Base-by-base conservation (phyloP, 2,797 vertebrate genomes). In the Notoglanidium macrostoma region DNA sequence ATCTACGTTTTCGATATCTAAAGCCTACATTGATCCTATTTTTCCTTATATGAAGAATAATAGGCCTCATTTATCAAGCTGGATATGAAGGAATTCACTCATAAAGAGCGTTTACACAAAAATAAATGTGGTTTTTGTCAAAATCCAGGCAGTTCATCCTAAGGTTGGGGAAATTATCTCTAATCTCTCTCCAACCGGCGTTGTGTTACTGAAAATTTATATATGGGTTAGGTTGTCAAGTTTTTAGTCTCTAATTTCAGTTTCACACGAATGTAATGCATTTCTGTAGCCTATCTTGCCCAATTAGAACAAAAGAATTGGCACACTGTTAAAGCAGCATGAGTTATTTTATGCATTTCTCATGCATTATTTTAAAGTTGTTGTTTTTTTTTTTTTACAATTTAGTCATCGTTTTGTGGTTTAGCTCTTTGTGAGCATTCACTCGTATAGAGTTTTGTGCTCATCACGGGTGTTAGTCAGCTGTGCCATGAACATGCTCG, bases 51-150 rank as follows among this genome's bases (percentile, higher is more conserved):
- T 55, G 49, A 54, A 26, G 9, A 29, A 54, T 29, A 77, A 77
- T 23, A 15, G 78, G 35, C 35, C 55, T 80, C 78, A 80, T 61
- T 80, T 80, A 61, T 61, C 23, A 80, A 61, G 44, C 19, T 57
- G 76, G 1, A 55, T 35, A 78, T 80, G 32, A 44, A 9, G 21
- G 32, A n/a, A 2, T 57, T 57, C 19, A 79, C 1, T 23, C 0
- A 0, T 44, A 44, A 40, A 40, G 17, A 40, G 19, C 5, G 5
- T 40, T 32, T 21, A 5, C 19, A 59, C 19, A 59, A 2, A 12
- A 8, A 32, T n/a, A 72, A 8, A 40, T 6, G 46, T 73, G 29
- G 9, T 1, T 2, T 79, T 55, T 3, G 19, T 55, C 19, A 32
- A 19, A 29, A 29, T 72, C 9, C 70, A 23, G 3, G 3, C 26